Base-by-base conservation (phyloP, 2,888 invertebrate genomes). In the Girardia tigrina region DNA sequence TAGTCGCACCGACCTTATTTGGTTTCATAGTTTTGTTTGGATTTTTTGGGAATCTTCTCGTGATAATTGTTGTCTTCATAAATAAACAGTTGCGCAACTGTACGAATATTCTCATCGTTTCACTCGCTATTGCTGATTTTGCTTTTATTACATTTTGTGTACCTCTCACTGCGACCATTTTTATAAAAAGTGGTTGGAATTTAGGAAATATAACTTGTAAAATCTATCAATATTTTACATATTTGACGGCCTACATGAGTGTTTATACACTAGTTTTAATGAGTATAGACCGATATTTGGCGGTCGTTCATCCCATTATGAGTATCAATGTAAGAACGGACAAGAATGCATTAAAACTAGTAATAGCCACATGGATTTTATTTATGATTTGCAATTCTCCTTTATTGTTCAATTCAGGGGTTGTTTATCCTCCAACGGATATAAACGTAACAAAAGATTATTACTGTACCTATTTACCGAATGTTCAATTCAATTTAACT, bases 191-290 rank as follows among this genome's bases (percentile, higher is more conserved):
- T 6, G 88, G 88, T 81, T 94, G 93, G 93, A 91, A 91, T 0
- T 93, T 94, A 81, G 93, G 94, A 8, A 89, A 89, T 81, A 86
- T 89, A 82, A 91, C 91, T 90, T 94, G 93, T 85, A 90, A 91
- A 85, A 88, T 90, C 26, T 90, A 92, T 14, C 92, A 93, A 83
- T 94, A 93, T 82, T 88, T 92, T 82, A 91, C 91, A 79, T 91
- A 91, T 77, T 92, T 92, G 42, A 92, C 92, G 27, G 93, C 92
- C 29, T 93, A 92, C 82, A 91, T 91, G 76, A 92, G 92, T 80
- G 92, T 94, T 4, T 94, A 93, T 85, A 94, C 93, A 0, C 86
- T 94, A 72, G 92, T 94, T 0, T 87, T 94, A 78, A 94, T 94
- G 93, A 91, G 92, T 4, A 85, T 93, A 76, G 94, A 94, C 84